phyloP scores from a whole-genome alignment of 2,797 vertebrate genomes.

The Artibeus jamaicensis region DNA sequence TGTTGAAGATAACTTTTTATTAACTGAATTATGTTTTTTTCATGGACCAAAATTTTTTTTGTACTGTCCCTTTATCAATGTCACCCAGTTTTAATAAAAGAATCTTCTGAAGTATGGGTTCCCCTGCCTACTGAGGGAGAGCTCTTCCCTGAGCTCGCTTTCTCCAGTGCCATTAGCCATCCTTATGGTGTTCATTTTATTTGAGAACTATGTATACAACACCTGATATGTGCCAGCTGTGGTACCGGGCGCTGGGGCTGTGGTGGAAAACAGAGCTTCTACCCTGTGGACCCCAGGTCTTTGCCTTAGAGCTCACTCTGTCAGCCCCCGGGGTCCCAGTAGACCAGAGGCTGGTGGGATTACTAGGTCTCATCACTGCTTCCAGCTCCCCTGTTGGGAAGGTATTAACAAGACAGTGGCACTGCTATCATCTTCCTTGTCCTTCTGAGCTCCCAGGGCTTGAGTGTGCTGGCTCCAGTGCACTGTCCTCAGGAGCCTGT shows the following conservation, averaged over 20 bases:
- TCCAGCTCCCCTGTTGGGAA: neutral
- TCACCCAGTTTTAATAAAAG: conserved; percentile 98
- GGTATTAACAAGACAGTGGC: neutral
- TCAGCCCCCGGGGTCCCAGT: neutral
- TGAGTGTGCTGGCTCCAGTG: neutral
- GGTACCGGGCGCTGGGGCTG: neutral
- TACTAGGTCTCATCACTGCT: neutral
- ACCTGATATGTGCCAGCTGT: neutral
- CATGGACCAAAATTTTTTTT: conserved; percentile 88
- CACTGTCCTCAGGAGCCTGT: neutral
- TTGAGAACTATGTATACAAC: neutral
- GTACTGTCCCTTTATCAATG: conserved; percentile 89
- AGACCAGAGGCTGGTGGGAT: neutral
- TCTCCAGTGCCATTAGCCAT: neutral
- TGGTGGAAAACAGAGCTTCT: neutral
- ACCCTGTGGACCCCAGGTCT: neutral
- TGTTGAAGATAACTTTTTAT: conserved; percentile 83
- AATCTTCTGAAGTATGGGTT: conserved; percentile 80
- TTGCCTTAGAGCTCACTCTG: neutral
- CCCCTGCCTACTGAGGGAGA: conserved; percentile 39
- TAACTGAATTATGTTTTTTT: conserved; percentile 81
- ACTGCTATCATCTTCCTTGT: neutral
- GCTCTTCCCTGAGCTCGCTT: neutral
- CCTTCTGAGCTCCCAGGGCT: neutral
- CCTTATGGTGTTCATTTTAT: neutral